Evolutionary conservation across 2,113 vertebrate species (phyloP).

Genomic region (Acrocephalus kingi): DNA sequence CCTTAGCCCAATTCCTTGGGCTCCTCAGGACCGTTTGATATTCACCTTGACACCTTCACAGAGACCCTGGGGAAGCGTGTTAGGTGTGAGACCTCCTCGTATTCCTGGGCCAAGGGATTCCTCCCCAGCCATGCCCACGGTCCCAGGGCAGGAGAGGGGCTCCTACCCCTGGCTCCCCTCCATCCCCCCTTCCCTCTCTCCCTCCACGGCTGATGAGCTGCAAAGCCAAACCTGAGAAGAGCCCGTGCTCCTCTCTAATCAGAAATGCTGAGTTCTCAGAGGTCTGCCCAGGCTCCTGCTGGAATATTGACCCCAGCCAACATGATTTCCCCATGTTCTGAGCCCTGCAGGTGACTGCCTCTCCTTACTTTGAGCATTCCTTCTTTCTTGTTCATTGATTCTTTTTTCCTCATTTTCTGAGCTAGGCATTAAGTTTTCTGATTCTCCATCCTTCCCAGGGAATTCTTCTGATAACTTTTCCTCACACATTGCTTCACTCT

Average conservation of each 20-base stretch:
- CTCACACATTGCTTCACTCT: accelerated
- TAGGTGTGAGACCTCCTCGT: not conserved
- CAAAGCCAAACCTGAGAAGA: not conserved
- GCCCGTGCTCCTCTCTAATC: not conserved
- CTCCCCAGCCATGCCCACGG: not conserved
- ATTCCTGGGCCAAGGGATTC: not conserved
- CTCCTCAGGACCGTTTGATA: constrained; percentile 14
- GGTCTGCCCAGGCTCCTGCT: not conserved
- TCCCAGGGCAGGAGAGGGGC: not conserved
- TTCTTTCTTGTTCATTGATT: not conserved
- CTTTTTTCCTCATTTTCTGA: not conserved
- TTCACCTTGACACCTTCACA: constrained; percentile 23
- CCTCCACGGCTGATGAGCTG: not conserved
- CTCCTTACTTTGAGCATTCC: not conserved
- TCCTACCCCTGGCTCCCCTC: not conserved
- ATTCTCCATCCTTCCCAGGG: not conserved
- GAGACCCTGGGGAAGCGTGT: not conserved
- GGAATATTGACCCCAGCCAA: not conserved
- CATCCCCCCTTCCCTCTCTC: not conserved
- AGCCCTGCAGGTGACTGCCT: not conserved
- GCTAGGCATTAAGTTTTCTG: not conserved
- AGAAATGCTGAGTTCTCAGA: not conserved
- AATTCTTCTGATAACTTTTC: not conserved
- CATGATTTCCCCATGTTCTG: not conserved
- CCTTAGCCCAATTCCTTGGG: not conserved